Percentiles rank a stretch among this genome's conserved stretches.
Conservation (phyloP, 2,888 invertebrate species). For the Molorchus minor region DNA sequence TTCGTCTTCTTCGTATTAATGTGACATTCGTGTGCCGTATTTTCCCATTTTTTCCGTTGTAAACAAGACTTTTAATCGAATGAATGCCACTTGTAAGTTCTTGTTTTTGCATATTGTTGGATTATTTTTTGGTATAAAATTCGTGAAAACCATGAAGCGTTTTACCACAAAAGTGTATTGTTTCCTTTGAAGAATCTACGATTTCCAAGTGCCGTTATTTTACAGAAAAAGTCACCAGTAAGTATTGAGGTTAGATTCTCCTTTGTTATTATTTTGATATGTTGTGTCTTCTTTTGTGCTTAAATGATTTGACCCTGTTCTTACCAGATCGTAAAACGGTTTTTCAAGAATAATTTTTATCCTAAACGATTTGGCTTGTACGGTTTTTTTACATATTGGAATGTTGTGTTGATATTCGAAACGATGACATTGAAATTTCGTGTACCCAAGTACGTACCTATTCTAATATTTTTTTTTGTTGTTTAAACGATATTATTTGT, state of each 20-base stretch:
- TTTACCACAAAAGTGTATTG: slow-evolving; percentile 18
- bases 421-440: not conserved
- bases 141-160: slow-evolving; percentile 16
- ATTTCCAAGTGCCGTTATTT: not conserved
- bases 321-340: not conserved
- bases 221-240: slow-evolving; percentile 11
- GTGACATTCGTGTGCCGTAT: not conserved
- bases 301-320: slow-evolving; percentile 4
- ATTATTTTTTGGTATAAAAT: slow-evolving; percentile 16
- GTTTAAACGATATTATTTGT: too few relatives aligned
- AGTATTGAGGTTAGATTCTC: slow-evolving; percentile 31
- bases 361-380: not conserved
- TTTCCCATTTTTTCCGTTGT: not conserved
- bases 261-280: slow-evolving; percentile 2
- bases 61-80: slow-evolving; percentile 15
- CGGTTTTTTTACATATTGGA: not conserved
- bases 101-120: slow-evolving; percentile 22
- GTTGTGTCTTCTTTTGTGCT: slow-evolving; percentile 14
- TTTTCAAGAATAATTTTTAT: not conserved
- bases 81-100: slow-evolving; percentile 25
- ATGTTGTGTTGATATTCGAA: not conserved
- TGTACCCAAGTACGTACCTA: too few relatives aligned
- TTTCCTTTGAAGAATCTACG: slow-evolving; percentile 1
- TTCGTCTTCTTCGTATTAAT: slow-evolving; percentile 7
- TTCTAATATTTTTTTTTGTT: too few relatives aligned